Base-by-base conservation (phyloP, 1,140 invertebrate species). In the Achroia grisella region DNA sequence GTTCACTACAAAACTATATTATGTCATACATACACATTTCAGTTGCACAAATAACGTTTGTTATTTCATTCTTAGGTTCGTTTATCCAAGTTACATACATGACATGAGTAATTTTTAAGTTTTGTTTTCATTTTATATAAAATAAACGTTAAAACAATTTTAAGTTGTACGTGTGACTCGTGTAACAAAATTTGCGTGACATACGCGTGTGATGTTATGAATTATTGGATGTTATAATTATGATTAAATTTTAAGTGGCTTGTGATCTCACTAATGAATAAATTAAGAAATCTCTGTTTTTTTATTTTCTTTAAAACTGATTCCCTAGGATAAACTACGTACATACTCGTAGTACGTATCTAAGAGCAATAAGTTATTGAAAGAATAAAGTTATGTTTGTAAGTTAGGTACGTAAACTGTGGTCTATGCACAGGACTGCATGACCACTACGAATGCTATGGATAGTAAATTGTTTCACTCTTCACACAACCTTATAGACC, bases 211-310 rank as follows among this genome's bases (percentile, higher is more conserved):
- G 42, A 51, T 39, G 30, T 12, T 11, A 29, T 43, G 32, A 14
- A 33, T 49, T 48, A 39, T 62, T 49, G 56, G 34, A 35, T 60
- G n/a, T n/a, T n/a, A 23, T 23, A 23, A 3, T 48, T 59, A 44
- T 58, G 59, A 61, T 57, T 66, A 71, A 75, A 75, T 72, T 66
- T 48, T 62, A 73, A 69, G 61, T 74, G 62, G 62, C 56, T 73
- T 77, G 72, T 78, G 79, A 83, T 80, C 79, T 83, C 79, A 80
- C 55, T 83, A 70, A 71, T 52, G 52, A 81, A 78, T 74, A 77
- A 72, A 75, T 62, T 62, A 64, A 62, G 39, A 71, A 78, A 69
- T 66, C 41, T 28, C 10, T 30, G 28, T 39, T 47, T 40, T 53
- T 12, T 58, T 53, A 6, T 23, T n/a, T n/a, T n/a, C n/a, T n/a